Evolutionary conservation across 2,797 vertebrate genomes (phyloP).

Genomic region (Okamejei kenojei): DNA sequence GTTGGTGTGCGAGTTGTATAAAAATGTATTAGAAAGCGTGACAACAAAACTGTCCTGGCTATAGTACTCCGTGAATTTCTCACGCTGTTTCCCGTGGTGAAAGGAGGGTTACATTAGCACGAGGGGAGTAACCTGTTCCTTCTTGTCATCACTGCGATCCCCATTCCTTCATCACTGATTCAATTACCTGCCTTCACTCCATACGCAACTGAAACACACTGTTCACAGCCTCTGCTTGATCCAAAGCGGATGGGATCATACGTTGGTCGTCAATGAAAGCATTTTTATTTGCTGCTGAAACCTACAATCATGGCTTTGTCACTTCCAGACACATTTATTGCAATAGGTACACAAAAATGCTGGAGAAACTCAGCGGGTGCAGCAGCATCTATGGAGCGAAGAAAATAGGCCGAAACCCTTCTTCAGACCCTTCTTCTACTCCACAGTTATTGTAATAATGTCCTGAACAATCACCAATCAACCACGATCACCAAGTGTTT

Average conservation of each 20-base stretch:
- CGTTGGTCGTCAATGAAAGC: neutral
- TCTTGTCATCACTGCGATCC: neutral
- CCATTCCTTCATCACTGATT: neutral
- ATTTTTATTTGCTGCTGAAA: neutral
- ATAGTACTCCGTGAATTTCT: neutral
- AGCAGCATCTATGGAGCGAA: too few species aligned
- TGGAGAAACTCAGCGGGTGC: too few species aligned
- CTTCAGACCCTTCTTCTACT: too few species aligned
- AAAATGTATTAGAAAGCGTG: neutral
- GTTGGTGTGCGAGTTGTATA: neutral
- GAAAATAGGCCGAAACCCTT: too few species aligned
- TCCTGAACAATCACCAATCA: neutral
- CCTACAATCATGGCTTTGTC: neutral
- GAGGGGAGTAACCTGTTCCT: neutral
- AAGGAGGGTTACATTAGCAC: neutral
- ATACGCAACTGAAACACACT: neutral
- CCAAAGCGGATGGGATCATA: neutral
- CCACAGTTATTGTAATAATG: neutral
- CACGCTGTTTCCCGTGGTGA: neutral
- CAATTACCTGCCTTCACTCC: neutral
- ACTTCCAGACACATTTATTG: neutral
- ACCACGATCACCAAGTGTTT: neutral
- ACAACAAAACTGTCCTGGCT: neutral
- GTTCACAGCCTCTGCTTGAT: neutral
- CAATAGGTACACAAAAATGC: neutral